Evolutionary conservation across 2,888 invertebrate genomes (phyloP), one percentile per base, ranked within the genome.

Genomic region (Melinaea menophilus): DNA sequence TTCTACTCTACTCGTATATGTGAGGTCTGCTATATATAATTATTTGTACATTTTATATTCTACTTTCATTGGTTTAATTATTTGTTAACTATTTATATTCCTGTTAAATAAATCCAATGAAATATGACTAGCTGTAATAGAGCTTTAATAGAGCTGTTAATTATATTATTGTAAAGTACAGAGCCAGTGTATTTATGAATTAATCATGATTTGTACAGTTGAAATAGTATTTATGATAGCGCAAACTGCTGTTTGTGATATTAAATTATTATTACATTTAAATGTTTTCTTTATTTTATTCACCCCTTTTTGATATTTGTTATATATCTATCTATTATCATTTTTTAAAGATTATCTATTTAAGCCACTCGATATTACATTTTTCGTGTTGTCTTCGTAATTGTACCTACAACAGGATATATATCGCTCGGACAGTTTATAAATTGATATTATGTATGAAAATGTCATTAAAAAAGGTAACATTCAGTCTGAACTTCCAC

Each of bases 81-180:
- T 90, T 90, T 90, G 90, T 90, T 90, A 89, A 87, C 88, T 90
- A 90, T 90, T 90, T 90, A 87, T 90, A 89, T 84, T 77, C 80
- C 78, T 87, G 88, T 90, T 89, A 82, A 80, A 78, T 75, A 82
- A 85, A 85, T 88, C 85, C 86, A 86, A 84, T 84, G 81, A 85
- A 84, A 82, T 80, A 84, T 81, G 80, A 78, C 22, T 22, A 22
- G 22, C 22, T 22, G 22, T 22, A 22, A 22, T 22, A 79, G 85
- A 90, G 88, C 88, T 90, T 88, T 89, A 89, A 88, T 82, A 84
- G 82, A 86, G 82, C 86, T 82, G 81, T 83, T 86, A 82, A 85
- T 90, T 92, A 72, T 92, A 77, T 86, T 90, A 86, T 85, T 88
- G 83, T 88, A 86, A 86, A 88, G 78, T 84, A 84, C 85, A 87